phyloP scores from a whole-genome alignment of 2,888 invertebrate genomes.

The Cheiracanthium punctorium region DNA sequence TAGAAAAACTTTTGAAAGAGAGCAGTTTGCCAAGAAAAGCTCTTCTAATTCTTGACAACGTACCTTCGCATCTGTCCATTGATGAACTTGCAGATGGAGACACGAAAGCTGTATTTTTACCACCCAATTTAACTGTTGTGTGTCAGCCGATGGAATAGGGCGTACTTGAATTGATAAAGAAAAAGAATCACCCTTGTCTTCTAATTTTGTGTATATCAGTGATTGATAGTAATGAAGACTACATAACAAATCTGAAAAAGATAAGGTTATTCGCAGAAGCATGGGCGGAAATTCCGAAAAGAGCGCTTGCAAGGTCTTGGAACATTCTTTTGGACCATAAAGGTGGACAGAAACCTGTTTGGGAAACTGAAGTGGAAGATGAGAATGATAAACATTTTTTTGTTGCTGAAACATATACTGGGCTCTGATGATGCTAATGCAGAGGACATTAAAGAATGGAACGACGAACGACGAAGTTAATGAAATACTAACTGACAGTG shows the following conservation, averaged over 20 bases:
- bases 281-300: not conserved
- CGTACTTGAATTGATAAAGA: not conserved
- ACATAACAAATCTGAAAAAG: no score
- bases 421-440: slow-evolving; percentile 80
- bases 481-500: not conserved
- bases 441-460: not conserved
- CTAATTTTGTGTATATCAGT: not conserved
- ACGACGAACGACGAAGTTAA: not conserved
- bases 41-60: not conserved
- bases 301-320: not conserved
- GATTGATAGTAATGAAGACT: no score
- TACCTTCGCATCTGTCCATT: not conserved
- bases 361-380: slow-evolving; percentile 4
- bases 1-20: not conserved
- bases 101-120: not conserved
- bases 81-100: not conserved
- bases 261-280: not conserved
- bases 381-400: not conserved
- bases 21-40: not conserved
- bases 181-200: not conserved
- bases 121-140: not conserved
- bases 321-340: not conserved
- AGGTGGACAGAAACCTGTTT: not conserved
- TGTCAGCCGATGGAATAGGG: not conserved
- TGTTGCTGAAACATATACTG: slow-evolving; percentile 78